Evolutionary conservation across 2,888 invertebrate genomes (phyloP).

Genomic region (Platerodrilus igneus): DNA sequence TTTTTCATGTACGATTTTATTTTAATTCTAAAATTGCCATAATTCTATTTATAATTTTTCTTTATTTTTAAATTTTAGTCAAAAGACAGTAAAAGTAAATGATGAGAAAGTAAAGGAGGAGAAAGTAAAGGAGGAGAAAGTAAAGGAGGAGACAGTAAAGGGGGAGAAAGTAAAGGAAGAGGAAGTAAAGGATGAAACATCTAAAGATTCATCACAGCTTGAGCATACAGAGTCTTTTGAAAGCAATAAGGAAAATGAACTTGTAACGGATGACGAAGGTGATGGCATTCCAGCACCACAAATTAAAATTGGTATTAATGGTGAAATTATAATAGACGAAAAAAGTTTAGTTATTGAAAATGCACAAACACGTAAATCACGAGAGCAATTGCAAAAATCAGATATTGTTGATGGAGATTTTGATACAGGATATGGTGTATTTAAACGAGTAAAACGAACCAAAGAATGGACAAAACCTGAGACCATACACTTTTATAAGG

Average conservation of each 20-base stretch:
- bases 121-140: constrained; percentile 24
- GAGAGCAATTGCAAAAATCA: constrained; percentile 61
- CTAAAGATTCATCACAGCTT: neutral
- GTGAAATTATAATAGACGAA: constrained; percentile 80
- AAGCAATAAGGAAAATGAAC: neutral
- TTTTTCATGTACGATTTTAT: too few relatives aligned
- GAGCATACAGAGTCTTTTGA: too few relatives aligned
- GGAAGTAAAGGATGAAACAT: neutral
- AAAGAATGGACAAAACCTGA: constrained; percentile 74
- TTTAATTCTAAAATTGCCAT: too few relatives aligned
- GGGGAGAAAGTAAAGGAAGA: neutral
- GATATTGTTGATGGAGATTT: constrained; percentile 62
- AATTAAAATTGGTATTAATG: constrained; percentile 80
- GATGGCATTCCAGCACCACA: constrained; percentile 65
- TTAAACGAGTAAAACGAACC: constrained; percentile 62
- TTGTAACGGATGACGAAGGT: constrained; percentile 32
- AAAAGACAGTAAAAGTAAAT: neutral
- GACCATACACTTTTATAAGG: constrained; percentile 87
- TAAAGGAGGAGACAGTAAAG: constrained; percentile 7
- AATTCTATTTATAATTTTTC: too few relatives aligned
- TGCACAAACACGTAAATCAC: constrained; percentile 57
- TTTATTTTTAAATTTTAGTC: too few relatives aligned
- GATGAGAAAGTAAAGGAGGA: constrained; percentile 18
- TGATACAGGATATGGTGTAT: constrained; percentile 56
- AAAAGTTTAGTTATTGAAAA: constrained; percentile 78